phyloP scores from a whole-genome alignment of 2,113 vertebrate genomes.

The Menidia beryllina region DNA sequence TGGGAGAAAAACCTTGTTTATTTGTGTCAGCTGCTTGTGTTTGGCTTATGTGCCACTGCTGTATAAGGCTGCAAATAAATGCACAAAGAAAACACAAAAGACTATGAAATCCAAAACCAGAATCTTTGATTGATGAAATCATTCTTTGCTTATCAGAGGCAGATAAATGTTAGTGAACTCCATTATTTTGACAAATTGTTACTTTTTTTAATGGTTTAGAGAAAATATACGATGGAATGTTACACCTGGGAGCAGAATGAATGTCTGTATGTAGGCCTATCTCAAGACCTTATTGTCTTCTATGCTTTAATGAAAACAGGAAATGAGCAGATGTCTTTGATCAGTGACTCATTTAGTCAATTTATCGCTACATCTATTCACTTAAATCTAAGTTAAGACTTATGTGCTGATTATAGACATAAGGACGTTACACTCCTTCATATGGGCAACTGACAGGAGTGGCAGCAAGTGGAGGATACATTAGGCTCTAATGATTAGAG shows the following conservation, averaged over 20 bases:
- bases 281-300: background rate
- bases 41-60: constrained; percentile 16
- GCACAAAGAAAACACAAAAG: background rate
- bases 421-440: constrained; percentile 50
- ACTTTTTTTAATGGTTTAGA: constrained; percentile 7
- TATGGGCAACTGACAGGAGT: constrained; percentile 54
- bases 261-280: background rate
- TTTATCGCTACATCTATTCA: constrained; percentile 18
- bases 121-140: background rate
- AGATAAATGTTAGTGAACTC: background rate
- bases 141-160: background rate
- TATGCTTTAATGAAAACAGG: constrained; percentile 4
- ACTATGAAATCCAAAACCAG: constrained; percentile 8
- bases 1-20: constrained; percentile 58
- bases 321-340: constrained; percentile 15
- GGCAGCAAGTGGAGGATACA: constrained; percentile 52
- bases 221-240: constrained; percentile 40
- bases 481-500: constrained; percentile 46
- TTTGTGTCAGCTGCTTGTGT: constrained; percentile 44
- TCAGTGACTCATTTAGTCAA: constrained; percentile 25
- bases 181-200: constrained; percentile 7
- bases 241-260: constrained; percentile 2
- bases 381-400: constrained; percentile 38
- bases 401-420: constrained; percentile 59
- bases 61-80: constrained; percentile 5